Base-by-base conservation (phyloP, 23 tunicate species). In the Styela clava region DNA sequence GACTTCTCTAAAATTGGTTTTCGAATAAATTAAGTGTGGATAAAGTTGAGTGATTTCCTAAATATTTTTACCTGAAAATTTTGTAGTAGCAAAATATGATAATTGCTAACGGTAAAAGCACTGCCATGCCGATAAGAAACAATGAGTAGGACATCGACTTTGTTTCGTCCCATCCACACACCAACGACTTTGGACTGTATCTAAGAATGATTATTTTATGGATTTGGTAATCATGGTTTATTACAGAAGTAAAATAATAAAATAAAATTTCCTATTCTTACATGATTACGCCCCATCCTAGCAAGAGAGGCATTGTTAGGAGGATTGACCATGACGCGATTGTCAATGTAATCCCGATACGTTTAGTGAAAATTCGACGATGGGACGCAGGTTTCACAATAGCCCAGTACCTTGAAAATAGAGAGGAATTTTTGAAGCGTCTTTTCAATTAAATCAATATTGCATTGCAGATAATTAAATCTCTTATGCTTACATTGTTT, bases 111-210 rank as follows among this genome's bases (percentile, higher is more conserved):
- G 77, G 77, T 21, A 71, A 21, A 3, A 29, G 16, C 12, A 71
- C 34, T 31, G 77, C 34, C 5, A 32, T 18, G 2, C 35, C 34
- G 7, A 71, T 71, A 18, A 71, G 77, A 71, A 71, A 71, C 24
- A 71, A 33, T 71, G 77, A 33, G 16, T 28, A 71, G 5, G 77
- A 71, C 7, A 71, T 32, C 16, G 91, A 73, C 20, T 35, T 78
- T 22, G 33, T 62, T 35, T 87, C 91, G 64, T 87, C 74, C 91
- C 91, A 87, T 2, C 82, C 85, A 31, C 91, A 87, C 35, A 64
- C 64, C 86, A 72, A 52, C 69, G 83, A 81, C 37, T 87, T 87
- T 12, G 35, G 27, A 74, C 82, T 85, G 78, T 81, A 87, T 63
- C 91, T 87, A 52, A 2, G 35, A 22, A 35, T 30, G 56, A 44